phyloP scores from a whole-genome alignment of 2,113 vertebrate species.

The Seriola aureovittata region DNA sequence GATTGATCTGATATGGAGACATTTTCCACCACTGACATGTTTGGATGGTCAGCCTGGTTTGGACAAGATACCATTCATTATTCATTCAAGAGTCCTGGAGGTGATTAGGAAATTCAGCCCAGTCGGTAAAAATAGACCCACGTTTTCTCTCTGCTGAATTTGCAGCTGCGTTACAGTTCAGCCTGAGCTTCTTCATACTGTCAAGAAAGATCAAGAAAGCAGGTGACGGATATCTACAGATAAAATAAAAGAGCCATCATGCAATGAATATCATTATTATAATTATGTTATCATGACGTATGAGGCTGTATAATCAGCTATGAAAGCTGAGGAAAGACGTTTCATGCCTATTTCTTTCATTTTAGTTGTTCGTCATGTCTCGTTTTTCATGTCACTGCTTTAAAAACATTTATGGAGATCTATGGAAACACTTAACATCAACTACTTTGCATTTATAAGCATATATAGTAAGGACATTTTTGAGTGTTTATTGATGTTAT shows the following conservation, averaged over 20 bases:
- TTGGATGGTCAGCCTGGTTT: background rate
- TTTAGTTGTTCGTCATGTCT: too few relatives aligned
- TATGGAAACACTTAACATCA: too few relatives aligned
- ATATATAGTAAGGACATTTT: too few relatives aligned
- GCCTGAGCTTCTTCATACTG: background rate
- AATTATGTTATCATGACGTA: background rate
- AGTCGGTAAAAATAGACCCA: conserved; percentile 54
- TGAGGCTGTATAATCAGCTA: background rate
- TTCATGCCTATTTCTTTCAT: too few relatives aligned
- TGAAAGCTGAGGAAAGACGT: too few relatives aligned
- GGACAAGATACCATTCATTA: conserved; percentile 42
- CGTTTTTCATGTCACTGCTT: too few relatives aligned
- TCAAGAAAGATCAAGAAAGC: conserved; percentile 13
- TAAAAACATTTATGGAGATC: too few relatives aligned
- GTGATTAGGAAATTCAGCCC: conserved; percentile 54
- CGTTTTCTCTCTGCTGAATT: conserved; percentile 52
- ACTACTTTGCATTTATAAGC: too few relatives aligned
- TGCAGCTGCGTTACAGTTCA: conserved; percentile 21
- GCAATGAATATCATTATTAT: background rate
- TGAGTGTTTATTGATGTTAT: too few relatives aligned
- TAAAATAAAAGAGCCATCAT: background rate
- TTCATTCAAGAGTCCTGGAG: conserved; percentile 53
- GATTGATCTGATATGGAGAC: background rate
- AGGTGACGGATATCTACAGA: background rate
- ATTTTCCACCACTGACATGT: background rate